Base-by-base conservation (phyloP, 2,888 invertebrate species). In the Cryptus armator region DNA sequence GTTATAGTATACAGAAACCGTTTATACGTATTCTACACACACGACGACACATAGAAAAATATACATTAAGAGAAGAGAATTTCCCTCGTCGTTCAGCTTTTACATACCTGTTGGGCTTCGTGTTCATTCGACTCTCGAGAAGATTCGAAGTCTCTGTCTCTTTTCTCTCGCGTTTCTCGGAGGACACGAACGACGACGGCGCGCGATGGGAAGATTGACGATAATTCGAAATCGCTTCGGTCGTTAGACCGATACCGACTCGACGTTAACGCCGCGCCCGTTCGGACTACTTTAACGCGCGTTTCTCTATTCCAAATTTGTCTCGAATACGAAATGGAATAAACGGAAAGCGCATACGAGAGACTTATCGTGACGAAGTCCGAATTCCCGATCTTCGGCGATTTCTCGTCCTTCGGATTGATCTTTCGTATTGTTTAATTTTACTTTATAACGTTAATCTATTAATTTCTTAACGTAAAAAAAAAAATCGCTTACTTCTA, bases 201-300 rank as follows among this genome's bases (percentile, higher is more conserved):
- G 67, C 43, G 29, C 83, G 89, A 87, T 84, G 78, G 82, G 83
- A 87, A 89, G 90, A 90, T 88, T 89, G 89, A 90, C 89, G 90
- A 90, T 90, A 90, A 90, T 90, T 88, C 80, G 86, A 87, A 89
- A 89, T 89, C 87, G 87, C 78, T 86, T 84, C 84, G 87, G 88
- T 87, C 87, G 79, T 81, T 83, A 84, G 75, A 29, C 71, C 89
- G 88, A 89, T 88, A 86, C 81, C 87, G 85, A 86, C 53, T 59
- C 77, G 74, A 86, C 75, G 79, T 87, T 83, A 84, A 85, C 86
- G 87, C 88, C 85, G 71, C 71, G 68, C 44, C 16, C 64, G 19
- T n/a, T 56, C 64, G 64, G 64, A 51, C 12, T 37, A 37, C 46
- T 24, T 16, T n/a, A 9, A 29, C 43, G 7, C 51, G 29, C 37